Percentiles rank a stretch among this genome's conserved stretches.
phyloP scores from a whole-genome alignment of 2,888 invertebrate genomes.

The Tribolium freemani region DNA sequence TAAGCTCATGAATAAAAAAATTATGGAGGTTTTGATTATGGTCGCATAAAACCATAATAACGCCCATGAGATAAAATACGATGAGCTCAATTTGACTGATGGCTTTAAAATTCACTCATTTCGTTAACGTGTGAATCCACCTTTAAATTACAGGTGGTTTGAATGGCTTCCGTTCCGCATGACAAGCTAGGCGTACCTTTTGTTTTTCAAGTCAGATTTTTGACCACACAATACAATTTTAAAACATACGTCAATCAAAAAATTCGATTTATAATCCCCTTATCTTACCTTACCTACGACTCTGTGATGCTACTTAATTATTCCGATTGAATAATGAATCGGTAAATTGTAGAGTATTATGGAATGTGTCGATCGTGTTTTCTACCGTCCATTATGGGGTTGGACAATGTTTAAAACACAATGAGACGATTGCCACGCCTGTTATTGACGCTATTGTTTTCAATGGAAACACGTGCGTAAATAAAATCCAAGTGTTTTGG shows the following conservation, averaged over 20 bases:
- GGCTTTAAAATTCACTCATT: background rate
- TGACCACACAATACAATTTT: background rate
- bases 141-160: conserved; percentile 20
- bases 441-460: conserved; percentile 29
- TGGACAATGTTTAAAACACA: conserved; percentile 21
- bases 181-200: conserved; percentile 15
- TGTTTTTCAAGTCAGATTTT: conserved; percentile 13
- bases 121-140: conserved; percentile 14
- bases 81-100: background rate
- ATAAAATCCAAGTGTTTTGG: background rate
- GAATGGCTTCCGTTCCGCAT: conserved; percentile 14
- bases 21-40: conserved; percentile 1
- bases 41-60: background rate
- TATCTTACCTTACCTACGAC: background rate
- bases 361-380: background rate
- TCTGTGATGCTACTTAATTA: background rate
- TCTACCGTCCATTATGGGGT: background rate
- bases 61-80: background rate
- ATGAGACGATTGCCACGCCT: conserved; percentile 24
- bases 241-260: background rate
- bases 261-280: background rate
- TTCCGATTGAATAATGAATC: background rate
- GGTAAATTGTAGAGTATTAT: background rate
- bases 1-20: background rate
- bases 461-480: conserved; percentile 20